Base-by-base conservation (phyloP, 2,888 invertebrate genomes). In the Phasia obesa region DNA sequence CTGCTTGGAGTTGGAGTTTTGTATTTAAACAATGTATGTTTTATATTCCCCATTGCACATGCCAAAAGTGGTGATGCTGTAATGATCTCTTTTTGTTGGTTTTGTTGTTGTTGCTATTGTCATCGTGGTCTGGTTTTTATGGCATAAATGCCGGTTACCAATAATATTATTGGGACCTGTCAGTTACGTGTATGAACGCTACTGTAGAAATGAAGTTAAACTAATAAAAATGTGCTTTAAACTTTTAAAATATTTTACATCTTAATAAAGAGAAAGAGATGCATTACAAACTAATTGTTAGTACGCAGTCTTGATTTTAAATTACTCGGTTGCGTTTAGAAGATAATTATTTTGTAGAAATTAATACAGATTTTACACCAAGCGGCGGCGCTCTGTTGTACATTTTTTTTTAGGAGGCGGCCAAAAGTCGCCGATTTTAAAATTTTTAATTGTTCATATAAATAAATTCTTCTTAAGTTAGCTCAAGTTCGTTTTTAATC, bases 41-140 rank as follows among this genome's bases (percentile, higher is more conserved):
- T 77, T 78, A 59, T 78, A 82, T 82, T 82, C 82, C 82, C 82
- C 73, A 82, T 78, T 73, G 82, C 74, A 78, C 70, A 82, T 78
- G 78, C 74, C 78, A 78, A 78, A 78, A 62, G 69, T 69, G 74
- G 82, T 64, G 38, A 49, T 78, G 64, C 57, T 70, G 62, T 78
- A 78, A 78, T 74, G 82, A 82, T 82, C 73, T 74, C 42, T 77
- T 70, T 73, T 70, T 74, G 60, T 35, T 71, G 7, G 17, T 23
- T 60, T 3, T 47, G 9, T 23, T 60, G 2, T 47, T 35, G 19
- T 38, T 65, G n/a, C n/a, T n/a, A n/a, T n/a, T n/a, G n/a, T n/a
- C n/a, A n/a, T n/a, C n/a, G n/a, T n/a, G n/a, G 47, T 5, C 9
- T 25, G 17, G 49, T 17, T 77, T 70, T 55, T 70, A 15, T 47